Base-by-base conservation (phyloP, 2,888 invertebrate genomes). In the Hypercompe scribonia region DNA sequence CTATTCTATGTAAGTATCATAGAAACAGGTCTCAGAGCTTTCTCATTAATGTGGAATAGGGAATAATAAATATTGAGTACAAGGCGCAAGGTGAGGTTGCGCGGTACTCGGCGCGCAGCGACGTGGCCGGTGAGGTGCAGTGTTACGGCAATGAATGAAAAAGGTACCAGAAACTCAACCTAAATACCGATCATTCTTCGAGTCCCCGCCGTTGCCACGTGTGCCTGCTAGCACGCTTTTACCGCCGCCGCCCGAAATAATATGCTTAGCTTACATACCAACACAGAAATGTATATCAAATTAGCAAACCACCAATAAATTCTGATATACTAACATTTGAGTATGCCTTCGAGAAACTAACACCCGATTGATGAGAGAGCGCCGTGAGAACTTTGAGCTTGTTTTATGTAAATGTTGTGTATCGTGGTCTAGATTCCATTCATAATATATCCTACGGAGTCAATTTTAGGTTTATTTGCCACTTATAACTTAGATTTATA, bases 91-190 rank as follows among this genome's bases (percentile, higher is more conserved):
- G 81, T 81, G 83, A 85, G 83, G 83, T 80, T 70, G 79, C 76
- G 77, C 69, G 65, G 78, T 71, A 46, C 65, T 61, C 73, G 74
- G 74, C 79, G 71, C 69, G 71, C 34, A 68, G 78, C 82, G 79
- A 77, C 84, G 86, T 78, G 82, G 86, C 87, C 84, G 74, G 89
- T 90, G 90, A 91, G 92, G 90, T 95, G 94, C 94, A 94, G 90
- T 93, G 92, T 90, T 92, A 90, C 91, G 91, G 92, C 93, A 92
- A 92, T 95, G 94, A 95, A 95, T 95, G 95, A 93, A 95, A 86
- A 93, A 93, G 92, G 93, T 93, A 94, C 94, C 93, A 93, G 92
- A 92, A 93, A 93, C 92, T 92, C 93, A 95, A 95, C 95, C 95
- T 93, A 95, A 95, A 95, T 95, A 95, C 95, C 94, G 82, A 86